A percentile compares a stretch with the other conserved stretches of the same genome.
Conservation (phyloP, 2,113 vertebrate genomes). For the Ramphastos sulfuratus region DNA sequence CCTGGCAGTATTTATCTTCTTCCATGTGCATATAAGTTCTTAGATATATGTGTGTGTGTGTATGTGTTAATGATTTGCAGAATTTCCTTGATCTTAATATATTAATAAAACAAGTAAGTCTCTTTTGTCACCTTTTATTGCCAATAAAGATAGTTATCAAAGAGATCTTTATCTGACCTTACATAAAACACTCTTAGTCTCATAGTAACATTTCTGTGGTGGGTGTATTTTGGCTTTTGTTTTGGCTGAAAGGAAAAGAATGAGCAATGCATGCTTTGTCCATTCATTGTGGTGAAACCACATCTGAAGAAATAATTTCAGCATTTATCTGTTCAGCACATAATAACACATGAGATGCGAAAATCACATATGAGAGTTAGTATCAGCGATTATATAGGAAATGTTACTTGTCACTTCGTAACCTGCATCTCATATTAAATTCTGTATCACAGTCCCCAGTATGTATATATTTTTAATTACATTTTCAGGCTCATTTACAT, state of each 20-base stretch:
- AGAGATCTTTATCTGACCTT: not conserved
- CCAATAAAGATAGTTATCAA: not conserved
- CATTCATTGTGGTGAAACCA: not conserved
- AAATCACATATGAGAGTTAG: slow-evolving; percentile 10
- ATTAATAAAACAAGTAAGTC: not conserved
- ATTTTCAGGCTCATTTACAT: slow-evolving; percentile 68
- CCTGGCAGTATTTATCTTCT: not conserved
- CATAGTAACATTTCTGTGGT: not conserved
- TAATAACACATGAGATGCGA: not conserved
- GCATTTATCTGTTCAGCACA: not conserved
- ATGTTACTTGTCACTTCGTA: slow-evolving; percentile 23
- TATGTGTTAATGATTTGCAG: not conserved
- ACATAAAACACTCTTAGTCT: not conserved
- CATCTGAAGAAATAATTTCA: slow-evolving; percentile 9
- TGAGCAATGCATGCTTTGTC: not conserved
- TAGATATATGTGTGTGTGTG: not conserved
- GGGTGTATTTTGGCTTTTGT: not conserved
- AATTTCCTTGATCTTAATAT: not conserved
- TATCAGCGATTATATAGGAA: slow-evolving; percentile 11
- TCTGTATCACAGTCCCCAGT: not conserved
- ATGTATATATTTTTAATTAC: slow-evolving; percentile 70
- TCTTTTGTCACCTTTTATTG: not conserved
- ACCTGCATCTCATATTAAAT: slow-evolving; percentile 17
- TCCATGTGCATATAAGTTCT: not conserved
- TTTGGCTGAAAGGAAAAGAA: not conserved